Percentiles rank a stretch among this genome's conserved stretches.
These are phyloP conservation scores for Glareola pratincola DNA, from an alignment of 2,113 vertebrate genomes.

Conservation along the genomic window DNA sequence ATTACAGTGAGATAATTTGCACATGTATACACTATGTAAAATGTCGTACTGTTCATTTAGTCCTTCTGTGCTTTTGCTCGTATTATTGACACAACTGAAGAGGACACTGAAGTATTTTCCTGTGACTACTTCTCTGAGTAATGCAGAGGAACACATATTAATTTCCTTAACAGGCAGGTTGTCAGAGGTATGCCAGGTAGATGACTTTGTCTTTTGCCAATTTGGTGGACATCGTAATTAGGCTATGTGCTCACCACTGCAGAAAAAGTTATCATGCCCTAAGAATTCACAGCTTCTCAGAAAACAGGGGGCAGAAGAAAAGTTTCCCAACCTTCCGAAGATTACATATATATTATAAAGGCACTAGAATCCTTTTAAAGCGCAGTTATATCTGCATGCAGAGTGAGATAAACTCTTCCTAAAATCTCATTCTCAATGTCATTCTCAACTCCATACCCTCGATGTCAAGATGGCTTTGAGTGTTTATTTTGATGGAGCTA, in stretches of 20 bases:
- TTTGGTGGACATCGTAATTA: background rate
- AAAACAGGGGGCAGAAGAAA: background rate
- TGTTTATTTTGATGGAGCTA: slow-evolving; percentile 34
- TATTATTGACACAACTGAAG: background rate
- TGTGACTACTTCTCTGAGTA: background rate
- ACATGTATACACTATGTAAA: background rate
- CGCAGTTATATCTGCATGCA: slow-evolving; percentile 25
- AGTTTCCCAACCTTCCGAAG: background rate
- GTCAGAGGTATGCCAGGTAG: background rate
- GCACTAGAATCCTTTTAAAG: slow-evolving; percentile 3
- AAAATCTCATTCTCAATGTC: slow-evolving; percentile 34
- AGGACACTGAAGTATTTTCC: background rate
- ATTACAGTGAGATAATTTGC: background rate
- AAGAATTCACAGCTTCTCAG: background rate
- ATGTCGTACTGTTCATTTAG: background rate
- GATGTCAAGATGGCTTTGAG: background rate
- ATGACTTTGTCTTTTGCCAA: background rate
- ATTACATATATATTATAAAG: background rate
- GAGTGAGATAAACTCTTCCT: slow-evolving; percentile 12
- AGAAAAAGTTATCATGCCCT: background rate
- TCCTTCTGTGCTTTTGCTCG: background rate
- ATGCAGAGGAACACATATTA: fast-evolving
- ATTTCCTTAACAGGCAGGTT: background rate
- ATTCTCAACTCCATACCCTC: slow-evolving; percentile 2
- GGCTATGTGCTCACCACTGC: fast-evolving